These are phyloP conservation scores for Diglossa cyanea DNA, from an alignment of 2,797 vertebrate genomes.

Conservation along the genomic window DNA sequence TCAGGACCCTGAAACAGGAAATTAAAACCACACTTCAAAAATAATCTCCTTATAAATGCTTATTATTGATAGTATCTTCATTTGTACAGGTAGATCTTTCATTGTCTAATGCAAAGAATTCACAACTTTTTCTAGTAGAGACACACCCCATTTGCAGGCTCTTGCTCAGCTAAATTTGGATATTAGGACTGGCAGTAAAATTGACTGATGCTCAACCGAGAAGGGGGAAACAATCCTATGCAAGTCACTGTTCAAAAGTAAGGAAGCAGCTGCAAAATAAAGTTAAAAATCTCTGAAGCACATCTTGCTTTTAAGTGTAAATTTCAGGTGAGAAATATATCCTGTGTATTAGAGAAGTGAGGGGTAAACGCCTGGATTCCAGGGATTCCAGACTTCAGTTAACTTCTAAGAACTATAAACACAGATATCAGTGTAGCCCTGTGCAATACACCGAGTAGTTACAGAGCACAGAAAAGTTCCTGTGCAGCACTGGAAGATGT, in stretches of 20 bases:
- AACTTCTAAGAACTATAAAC: neutral
- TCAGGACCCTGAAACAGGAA: neutral
- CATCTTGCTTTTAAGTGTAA: neutral
- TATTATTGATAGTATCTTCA: neutral
- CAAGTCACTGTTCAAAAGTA: neutral
- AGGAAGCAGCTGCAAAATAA: neutral
- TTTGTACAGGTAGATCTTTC: neutral
- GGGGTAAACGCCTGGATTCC: accelerated
- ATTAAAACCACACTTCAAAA: neutral
- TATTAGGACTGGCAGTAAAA: neutral
- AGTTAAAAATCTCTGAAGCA: neutral
- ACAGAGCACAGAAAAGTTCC: neutral
- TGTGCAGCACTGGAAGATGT: neutral
- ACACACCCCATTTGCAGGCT: neutral
- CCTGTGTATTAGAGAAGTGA: neutral
- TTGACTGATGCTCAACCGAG: accelerated
- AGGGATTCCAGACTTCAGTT: neutral
- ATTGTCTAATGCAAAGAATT: neutral
- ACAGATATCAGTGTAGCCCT: neutral
- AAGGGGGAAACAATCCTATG: neutral
- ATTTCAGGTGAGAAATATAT: neutral
- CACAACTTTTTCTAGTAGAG: neutral
- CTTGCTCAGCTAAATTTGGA: neutral
- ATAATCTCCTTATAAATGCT: neutral
- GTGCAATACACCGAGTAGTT: neutral